Conservation (phyloP, 2,113 vertebrate species). For the Equus przewalskii region DNA sequence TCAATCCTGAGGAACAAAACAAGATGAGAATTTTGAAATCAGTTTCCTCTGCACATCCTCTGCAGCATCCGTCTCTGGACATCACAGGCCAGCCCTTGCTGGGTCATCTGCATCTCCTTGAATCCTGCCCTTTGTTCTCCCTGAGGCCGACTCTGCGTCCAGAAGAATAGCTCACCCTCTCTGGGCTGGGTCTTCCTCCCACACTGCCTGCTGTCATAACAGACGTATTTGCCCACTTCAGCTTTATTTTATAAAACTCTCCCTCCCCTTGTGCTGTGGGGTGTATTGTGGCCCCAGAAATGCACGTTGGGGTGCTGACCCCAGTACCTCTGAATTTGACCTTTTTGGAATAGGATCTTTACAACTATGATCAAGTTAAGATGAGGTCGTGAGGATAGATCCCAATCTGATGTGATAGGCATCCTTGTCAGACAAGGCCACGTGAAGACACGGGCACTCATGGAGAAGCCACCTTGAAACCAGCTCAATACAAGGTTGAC, state of each 20-base stretch:
- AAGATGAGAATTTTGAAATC: neutral
- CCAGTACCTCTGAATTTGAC: neutral
- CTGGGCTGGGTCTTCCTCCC: neutral
- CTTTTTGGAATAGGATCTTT: neutral
- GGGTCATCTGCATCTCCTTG: neutral
- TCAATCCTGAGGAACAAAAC: neutral
- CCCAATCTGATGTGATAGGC: neutral
- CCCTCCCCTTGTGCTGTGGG: too few relatives aligned
- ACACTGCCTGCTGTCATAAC: neutral
- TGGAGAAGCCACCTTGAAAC: neutral
- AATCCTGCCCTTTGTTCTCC: neutral
- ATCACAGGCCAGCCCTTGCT: fast-evolving
- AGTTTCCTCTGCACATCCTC: neutral
- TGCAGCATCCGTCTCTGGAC: neutral
- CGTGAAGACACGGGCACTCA: neutral
- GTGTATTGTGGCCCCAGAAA: neutral
- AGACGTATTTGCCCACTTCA: neutral
- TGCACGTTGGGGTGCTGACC: neutral
- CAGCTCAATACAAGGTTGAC: too few relatives aligned
- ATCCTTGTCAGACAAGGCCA: neutral
- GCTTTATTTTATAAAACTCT: too few relatives aligned
- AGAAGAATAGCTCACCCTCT: neutral
- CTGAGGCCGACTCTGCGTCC: neutral
- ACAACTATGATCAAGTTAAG: neutral
- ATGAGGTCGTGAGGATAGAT: neutral